Base-by-base conservation (phyloP, 2,797 vertebrate species). In the Chromis chromis region DNA sequence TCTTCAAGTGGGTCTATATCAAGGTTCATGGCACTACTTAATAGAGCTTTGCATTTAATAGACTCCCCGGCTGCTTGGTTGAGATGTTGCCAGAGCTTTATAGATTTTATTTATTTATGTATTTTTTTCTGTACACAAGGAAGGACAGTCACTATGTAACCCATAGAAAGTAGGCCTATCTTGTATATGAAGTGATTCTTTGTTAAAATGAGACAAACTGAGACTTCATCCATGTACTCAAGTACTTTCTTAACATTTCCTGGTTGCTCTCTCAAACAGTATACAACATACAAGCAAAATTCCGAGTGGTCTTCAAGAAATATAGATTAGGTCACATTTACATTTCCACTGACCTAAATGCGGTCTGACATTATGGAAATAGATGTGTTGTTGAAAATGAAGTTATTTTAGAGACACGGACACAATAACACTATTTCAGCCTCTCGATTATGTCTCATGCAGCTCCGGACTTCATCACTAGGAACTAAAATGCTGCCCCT, bases 31-130 rank as follows among this genome's bases (percentile, higher is more conserved):
- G 80, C 76, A 86, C 65, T 81, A 78, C 85, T 90, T 89, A 89
- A 89, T 86, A 86, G 83, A 87, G 78, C 89, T 86, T 89, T 85
- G 73, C 80, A 81, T 84, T 85, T 87, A 85, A 90, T 86, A 83
- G 79, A 88, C 83, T 89, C 76, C 46, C 19, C 44, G 58, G 70
- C 60, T 59, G 57, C 83, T 73, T 61, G 55, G 61, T 63, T 79
- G 76, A 88, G 76, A 66, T 79, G 42, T 74, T 91, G 85, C 85
- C 82, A 86, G 66, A 57, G 54, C 69, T 83, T 78, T 81, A 90
- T 86, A 78, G 81, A 84, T 88, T 81, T 71, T 53, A 19, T 81
- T 70, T 68, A 2, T 62, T 33, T 14, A 10, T 36, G 33, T 36
- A 36, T 40, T 64, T 40, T 69, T 50, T 73, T 72, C 60, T 77